Conservation (phyloP, 2,888 invertebrate species). For the Neuroscelio doddi region DNA sequence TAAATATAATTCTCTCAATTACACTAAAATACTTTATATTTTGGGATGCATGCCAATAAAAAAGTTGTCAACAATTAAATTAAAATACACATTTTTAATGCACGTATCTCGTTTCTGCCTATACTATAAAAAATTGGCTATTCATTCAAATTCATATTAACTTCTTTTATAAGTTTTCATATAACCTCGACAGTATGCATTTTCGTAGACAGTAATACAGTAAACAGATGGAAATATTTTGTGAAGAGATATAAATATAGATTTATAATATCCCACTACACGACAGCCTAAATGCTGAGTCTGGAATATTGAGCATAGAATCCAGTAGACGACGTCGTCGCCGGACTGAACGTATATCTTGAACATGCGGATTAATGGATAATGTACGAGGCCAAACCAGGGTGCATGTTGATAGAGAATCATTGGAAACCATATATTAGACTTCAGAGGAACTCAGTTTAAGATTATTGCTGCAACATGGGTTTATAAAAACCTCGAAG, state of each 20-base stretch:
- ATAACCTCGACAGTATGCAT: too few species aligned
- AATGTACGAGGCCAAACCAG: constrained; percentile 38
- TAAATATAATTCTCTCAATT: too few species aligned
- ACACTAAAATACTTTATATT: too few species aligned
- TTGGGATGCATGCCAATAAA: too few species aligned
- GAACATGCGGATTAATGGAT: constrained; percentile 43
- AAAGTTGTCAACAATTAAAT: too few species aligned
- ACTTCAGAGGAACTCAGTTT: constrained; percentile 21
- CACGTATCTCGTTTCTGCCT: too few species aligned
- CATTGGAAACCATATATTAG: constrained; percentile 27
- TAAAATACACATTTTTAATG: too few species aligned
- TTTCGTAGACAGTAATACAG: too few species aligned
- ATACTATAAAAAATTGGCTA: too few species aligned
- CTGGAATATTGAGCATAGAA: constrained; percentile 32
- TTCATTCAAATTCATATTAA: too few species aligned
- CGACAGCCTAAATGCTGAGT: background rate
- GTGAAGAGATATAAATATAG: background rate
- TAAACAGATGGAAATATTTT: background rate
- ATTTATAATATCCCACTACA: constrained; percentile 23
- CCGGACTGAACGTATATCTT: constrained; percentile 26
- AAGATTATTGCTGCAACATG: constrained; percentile 13
- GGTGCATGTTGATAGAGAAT: constrained; percentile 22
- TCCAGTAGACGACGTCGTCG: constrained; percentile 21
- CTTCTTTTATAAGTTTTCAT: too few species aligned
- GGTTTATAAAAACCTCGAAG: too few species aligned